These are phyloP conservation scores for Lamellibrachia satsuma DNA, from an alignment of 2,888 invertebrate species.

Conservation along the genomic window DNA sequence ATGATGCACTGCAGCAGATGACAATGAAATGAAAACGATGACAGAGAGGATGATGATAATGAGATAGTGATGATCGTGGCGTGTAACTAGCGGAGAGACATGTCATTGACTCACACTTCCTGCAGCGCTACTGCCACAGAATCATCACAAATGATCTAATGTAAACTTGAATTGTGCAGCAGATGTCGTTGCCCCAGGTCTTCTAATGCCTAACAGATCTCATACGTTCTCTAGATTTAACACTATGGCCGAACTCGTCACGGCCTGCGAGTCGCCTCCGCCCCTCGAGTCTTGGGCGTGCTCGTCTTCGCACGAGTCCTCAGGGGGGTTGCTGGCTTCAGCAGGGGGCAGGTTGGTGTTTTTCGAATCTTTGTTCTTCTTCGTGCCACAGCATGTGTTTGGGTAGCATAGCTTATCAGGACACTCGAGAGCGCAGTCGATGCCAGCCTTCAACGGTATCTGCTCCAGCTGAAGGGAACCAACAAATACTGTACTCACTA, in stretches of 20 bases:
- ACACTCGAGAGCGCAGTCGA: constrained; percentile 53
- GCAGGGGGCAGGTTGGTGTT: neutral
- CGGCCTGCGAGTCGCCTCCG: neutral
- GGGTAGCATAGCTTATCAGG: constrained; percentile 51
- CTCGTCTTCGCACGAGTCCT: neutral
- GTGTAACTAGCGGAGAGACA: neutral
- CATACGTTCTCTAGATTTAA: neutral
- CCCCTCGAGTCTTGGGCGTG: neutral
- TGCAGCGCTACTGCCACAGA: neutral
- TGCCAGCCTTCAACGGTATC: constrained; percentile 27
- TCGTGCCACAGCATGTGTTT: constrained; percentile 52
- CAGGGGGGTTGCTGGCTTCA: neutral
- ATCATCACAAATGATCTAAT: neutral
- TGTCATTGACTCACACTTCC: neutral
- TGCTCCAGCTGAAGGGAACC: constrained; percentile 17
- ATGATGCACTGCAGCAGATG: neutral
- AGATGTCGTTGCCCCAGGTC: neutral
- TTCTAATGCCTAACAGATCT: neutral
- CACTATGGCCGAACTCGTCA: neutral
- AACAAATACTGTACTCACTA: neutral
- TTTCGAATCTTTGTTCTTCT: constrained; percentile 8
- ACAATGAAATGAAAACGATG: neutral
- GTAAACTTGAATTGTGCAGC: neutral
- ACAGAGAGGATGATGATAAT: neutral
- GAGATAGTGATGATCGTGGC: neutral